Base-by-base conservation (phyloP, 2,888 invertebrate genomes). In the Agrilus cyanescens region DNA sequence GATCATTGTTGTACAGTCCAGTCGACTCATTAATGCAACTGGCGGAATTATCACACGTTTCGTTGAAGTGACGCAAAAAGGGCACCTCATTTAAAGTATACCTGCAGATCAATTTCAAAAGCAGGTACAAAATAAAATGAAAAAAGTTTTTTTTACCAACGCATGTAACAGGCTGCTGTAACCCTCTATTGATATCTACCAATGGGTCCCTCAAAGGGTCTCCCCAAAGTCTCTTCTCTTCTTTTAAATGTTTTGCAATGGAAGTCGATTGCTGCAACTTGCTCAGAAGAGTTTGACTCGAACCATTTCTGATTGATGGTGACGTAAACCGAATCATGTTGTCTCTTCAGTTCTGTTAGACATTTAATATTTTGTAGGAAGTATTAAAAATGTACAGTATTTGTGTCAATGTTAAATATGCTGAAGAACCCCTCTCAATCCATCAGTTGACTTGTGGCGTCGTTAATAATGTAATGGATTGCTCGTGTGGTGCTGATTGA, bases 151-250 rank as follows among this genome's bases (percentile, higher is more conserved):
- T 18, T 25, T 25, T 10, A 25, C 75, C 75, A 76, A 53, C 80
- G 80, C 77, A 81, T 76, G 60, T 71, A 80, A 59, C 79, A 80
- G 50, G 75, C 72, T 1, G 77, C 78, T 1, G 76, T 70, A 1
- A 71, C 70, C 32, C 76, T 65, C 79, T 79, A 80, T 54, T 74
- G 73, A 56, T 74, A 78, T 41, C 74, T 67, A 55, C 79, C 78
- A 43, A 69, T 54, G 14, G 72, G 69, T 44, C 72, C 72, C 54
- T 73, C 68, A 58, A 77, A 77, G 1, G 77, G 78, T 48, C 66
- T 57, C 12, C 70, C 70, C 31, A 63, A 59, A 35, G 56, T 60
- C 46, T 70, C 64, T 51, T 74, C 73, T 39, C 63, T 62, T 13
- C 57, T 57, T 42, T 63, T 57, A 39, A 70, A 61, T 48, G 62